phyloP scores from a whole-genome alignment of 64 coral and sea anemone genomes.

The Porites australiensis region DNA sequence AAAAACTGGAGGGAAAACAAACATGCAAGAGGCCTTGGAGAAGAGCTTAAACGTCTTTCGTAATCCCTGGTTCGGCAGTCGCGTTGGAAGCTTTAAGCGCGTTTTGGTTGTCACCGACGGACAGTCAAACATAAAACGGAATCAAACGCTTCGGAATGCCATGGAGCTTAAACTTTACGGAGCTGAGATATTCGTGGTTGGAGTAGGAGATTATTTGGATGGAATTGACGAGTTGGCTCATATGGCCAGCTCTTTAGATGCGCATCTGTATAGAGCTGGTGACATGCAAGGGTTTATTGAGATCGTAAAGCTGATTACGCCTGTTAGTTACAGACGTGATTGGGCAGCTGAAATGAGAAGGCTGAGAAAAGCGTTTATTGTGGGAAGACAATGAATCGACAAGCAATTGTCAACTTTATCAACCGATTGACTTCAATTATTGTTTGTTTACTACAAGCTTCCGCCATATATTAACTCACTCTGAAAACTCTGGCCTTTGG shows the following conservation, averaged over 20 bases:
- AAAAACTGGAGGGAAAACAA: conserved; percentile 22
- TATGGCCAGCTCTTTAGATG: conserved; percentile 46
- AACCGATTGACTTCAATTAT: too few relatives aligned
- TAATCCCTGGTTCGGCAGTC: conserved; percentile 24
- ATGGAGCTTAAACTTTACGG: conserved; percentile 46
- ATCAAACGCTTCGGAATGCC: conserved; percentile 50
- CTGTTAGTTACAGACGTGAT: conserved; percentile 4
- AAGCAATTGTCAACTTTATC: too few relatives aligned
- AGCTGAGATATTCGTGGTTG: conserved; percentile 60
- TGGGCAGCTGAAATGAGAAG: not conserved
- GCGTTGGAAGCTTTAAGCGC: conserved; percentile 48
- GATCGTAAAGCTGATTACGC: conserved; percentile 60
- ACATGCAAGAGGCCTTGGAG: conserved; percentile 27
- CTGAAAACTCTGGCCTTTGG: too few relatives aligned
- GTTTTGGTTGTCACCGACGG: conserved; percentile 61
- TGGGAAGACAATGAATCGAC: not conserved
- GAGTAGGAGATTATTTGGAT: conserved; percentile 54
- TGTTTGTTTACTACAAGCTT: not conserved
- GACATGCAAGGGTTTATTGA: conserved; percentile 56
- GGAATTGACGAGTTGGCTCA: conserved; percentile 50
- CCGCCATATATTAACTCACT: too few relatives aligned
- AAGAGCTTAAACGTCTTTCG: conserved; percentile 20
- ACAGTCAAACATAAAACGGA: conserved; percentile 63
- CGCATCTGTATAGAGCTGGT: conserved; percentile 62
- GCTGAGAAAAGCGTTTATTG: not conserved